Evolutionary conservation across 92 coral and sea anemone genomes (phyloP).

Genomic region (Palythoa grandis): DNA sequence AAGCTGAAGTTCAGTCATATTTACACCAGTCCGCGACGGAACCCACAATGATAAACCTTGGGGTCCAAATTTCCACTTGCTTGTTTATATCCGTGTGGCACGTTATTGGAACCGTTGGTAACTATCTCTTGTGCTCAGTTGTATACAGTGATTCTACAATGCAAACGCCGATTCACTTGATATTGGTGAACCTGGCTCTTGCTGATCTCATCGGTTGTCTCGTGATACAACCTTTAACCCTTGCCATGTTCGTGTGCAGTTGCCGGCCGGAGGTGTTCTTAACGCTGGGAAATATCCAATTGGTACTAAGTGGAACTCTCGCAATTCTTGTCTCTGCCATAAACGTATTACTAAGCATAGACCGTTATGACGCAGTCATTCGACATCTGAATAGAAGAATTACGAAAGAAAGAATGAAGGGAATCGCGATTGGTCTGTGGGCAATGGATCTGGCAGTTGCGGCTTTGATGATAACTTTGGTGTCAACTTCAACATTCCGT

Average conservation of each 20-base stretch:
- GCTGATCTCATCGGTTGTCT: constrained; percentile 15
- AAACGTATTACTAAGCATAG: constrained; percentile 5
- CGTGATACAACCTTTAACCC: neutral
- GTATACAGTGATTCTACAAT: constrained; percentile 18
- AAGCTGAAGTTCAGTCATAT: neutral
- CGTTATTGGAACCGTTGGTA: neutral
- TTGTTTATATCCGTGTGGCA: constrained; percentile 10
- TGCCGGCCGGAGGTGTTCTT: neutral
- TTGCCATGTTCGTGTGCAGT: constrained; percentile 3
- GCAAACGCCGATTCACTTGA: constrained; percentile 19
- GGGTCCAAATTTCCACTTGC: neutral
- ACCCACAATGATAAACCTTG: neutral
- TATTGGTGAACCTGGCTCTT: constrained; percentile 14
- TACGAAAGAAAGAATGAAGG: constrained; percentile 22
- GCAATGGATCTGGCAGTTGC: neutral
- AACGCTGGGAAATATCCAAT: constrained; percentile 2
- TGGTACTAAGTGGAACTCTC: neutral
- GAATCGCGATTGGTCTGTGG: constrained; percentile 11
- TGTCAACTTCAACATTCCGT: constrained; percentile 17
- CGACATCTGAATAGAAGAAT: constrained; percentile 15
- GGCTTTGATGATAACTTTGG: neutral
- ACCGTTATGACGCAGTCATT: constrained; percentile 24
- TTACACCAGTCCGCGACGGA: neutral
- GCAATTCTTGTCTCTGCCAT: neutral
- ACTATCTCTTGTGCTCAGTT: constrained; percentile 9